phyloP scores from a whole-genome alignment of 2,113 vertebrate genomes.

The Halichoerus grypus region DNA sequence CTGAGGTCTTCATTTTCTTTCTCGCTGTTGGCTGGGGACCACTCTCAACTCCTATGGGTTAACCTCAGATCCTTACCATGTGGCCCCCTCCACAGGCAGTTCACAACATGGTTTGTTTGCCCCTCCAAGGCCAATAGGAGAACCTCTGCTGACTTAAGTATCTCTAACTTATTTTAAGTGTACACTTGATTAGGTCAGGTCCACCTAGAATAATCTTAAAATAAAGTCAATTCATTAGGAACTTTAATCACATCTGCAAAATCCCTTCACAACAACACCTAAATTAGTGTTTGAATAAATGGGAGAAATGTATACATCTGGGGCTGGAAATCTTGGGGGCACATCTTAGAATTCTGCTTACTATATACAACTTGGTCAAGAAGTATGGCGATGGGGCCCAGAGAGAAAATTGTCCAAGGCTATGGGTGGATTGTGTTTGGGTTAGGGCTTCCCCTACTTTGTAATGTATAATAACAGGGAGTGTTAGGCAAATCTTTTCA shows the following conservation, averaged over 20 bases:
- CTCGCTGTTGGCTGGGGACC: not conserved
- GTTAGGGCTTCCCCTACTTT: not conserved
- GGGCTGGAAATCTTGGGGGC: not conserved
- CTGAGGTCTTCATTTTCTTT: not conserved
- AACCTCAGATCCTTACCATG: not conserved
- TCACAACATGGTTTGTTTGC: slow-evolving; percentile 5
- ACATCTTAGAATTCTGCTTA: slow-evolving; percentile 21
- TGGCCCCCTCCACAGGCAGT: not conserved
- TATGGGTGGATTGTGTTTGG: not conserved
- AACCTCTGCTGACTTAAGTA: not conserved
- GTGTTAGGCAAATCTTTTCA: not conserved
- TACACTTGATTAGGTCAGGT: not conserved
- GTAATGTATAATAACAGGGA: slow-evolving; percentile 12
- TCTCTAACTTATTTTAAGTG: slow-evolving; percentile 20
- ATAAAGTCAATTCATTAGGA: not conserved
- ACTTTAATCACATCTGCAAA: not conserved
- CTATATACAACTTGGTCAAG: not conserved
- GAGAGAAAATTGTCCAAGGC: not conserved
- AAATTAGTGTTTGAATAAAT: slow-evolving; percentile 42
- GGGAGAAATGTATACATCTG: not conserved
- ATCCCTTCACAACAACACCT: not conserved
- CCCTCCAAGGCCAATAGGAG: not conserved
- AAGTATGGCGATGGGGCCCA: not conserved
- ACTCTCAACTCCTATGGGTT: not conserved
- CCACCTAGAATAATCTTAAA: not conserved